These are phyloP conservation scores for Dasyornis broadbenti DNA, from an alignment of 2,113 vertebrate species.

Conservation along the genomic window DNA sequence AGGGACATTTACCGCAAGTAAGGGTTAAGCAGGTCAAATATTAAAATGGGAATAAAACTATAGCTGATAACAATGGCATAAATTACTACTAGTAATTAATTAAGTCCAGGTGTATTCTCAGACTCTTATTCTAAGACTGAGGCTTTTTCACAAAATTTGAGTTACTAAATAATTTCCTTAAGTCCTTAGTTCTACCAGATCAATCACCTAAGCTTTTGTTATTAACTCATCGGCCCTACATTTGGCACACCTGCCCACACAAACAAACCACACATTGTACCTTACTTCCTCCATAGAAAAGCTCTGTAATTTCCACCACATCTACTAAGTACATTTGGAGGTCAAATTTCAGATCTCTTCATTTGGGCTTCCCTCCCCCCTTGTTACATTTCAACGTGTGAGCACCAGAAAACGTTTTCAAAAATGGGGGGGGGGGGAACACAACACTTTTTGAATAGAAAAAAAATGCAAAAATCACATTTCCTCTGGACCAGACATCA, in stretches of 20 bases:
- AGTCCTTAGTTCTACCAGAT: not conserved
- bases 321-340: not conserved
- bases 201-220: not conserved
- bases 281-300: not conserved
- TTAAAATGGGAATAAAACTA: not conserved
- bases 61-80: not conserved
- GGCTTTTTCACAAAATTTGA: not conserved
- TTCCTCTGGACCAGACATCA: not conserved
- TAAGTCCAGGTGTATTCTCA: not conserved
- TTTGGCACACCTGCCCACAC: not conserved
- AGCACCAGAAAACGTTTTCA: not conserved
- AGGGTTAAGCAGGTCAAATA: not conserved
- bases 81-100: not conserved
- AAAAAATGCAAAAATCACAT: not conserved
- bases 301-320: not conserved
- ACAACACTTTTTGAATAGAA: not conserved
- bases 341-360: slow-evolving; percentile 9
- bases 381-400: not conserved
- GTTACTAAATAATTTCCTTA: not conserved
- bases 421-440: not conserved
- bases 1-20: not conserved
- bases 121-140: not conserved
- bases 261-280: not conserved
- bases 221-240: not conserved
- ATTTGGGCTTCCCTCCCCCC: not conserved